These are phyloP conservation scores for Chrysocyon brachyurus DNA, from an alignment of 2,797 vertebrate genomes.

Conservation along the genomic window DNA sequence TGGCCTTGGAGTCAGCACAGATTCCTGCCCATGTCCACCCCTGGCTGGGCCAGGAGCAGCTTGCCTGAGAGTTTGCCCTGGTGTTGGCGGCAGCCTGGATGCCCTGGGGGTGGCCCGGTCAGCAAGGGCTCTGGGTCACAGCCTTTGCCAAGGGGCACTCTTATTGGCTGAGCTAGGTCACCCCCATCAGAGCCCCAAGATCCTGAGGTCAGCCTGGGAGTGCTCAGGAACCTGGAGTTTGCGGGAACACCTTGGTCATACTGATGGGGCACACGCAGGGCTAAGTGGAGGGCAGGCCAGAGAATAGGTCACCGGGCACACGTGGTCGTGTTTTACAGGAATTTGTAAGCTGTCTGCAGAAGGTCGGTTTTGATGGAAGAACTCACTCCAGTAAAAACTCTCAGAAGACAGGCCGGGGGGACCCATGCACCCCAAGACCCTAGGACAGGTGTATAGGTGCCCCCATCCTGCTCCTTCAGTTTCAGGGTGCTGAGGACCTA, in stretches of 20 bases:
- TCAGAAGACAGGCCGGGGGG: background rate
- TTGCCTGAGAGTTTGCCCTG: background rate
- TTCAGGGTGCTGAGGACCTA: background rate
- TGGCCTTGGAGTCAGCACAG: background rate
- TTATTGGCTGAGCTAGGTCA: accelerated
- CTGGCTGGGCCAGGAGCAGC: background rate
- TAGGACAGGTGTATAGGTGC: background rate
- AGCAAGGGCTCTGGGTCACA: background rate
- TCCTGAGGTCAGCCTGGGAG: background rate
- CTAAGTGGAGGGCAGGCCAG: background rate
- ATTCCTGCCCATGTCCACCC: background rate
- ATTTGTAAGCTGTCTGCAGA: background rate
- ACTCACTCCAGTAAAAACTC: background rate
- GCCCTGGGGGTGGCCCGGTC: background rate
- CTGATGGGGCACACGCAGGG: accelerated
- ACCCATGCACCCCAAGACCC: background rate
- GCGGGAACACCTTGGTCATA: background rate
- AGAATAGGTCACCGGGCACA: background rate
- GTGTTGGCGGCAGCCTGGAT: background rate
- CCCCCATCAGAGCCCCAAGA: background rate
- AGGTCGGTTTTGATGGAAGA: background rate
- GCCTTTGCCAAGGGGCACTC: background rate
- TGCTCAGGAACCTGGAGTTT: too few relatives aligned
- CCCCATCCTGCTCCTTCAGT: background rate
- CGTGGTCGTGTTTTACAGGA: background rate